These are phyloP conservation scores for Ptychodera flava DNA, from an alignment of 35 echinoderm and acorn worm genomes.

Conservation along the genomic window DNA sequence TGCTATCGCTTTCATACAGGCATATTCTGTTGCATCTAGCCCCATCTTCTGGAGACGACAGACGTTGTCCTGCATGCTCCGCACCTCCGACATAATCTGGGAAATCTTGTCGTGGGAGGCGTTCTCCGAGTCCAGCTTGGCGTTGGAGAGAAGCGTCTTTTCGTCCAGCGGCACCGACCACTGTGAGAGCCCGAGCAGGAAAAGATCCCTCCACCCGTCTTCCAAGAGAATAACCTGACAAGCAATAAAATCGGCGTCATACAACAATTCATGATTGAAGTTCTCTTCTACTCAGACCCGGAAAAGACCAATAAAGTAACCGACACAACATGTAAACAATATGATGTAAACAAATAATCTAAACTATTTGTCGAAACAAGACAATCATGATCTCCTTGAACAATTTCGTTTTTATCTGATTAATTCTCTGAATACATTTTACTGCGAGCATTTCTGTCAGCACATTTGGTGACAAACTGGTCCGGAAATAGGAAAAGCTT, in stretches of 20 bases:
- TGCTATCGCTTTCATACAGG: slow-evolving; percentile 87
- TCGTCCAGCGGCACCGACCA: slow-evolving; percentile 85
- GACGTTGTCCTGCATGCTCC: slow-evolving; percentile 68
- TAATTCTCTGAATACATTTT: too few relatives aligned
- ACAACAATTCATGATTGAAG: too few relatives aligned
- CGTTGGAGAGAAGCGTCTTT: slow-evolving; percentile 42
- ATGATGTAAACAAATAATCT: too few relatives aligned
- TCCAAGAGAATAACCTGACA: slow-evolving; percentile 73
- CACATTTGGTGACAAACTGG: too few relatives aligned
- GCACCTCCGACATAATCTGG: slow-evolving; percentile 51
- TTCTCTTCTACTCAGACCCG: too few relatives aligned
- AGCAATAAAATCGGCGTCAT: neutral
- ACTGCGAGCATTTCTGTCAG: too few relatives aligned
- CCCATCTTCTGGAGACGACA: slow-evolving; percentile 51
- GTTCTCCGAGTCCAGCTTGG: slow-evolving; percentile 35
- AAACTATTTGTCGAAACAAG: too few relatives aligned
- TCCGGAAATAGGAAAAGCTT: too few relatives aligned
- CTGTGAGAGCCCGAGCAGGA: slow-evolving; percentile 87
- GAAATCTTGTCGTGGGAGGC: slow-evolving; percentile 20
- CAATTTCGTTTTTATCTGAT: too few relatives aligned
- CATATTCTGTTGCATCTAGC: slow-evolving; percentile 89
- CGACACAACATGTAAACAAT: too few relatives aligned
- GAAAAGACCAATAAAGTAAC: too few relatives aligned
- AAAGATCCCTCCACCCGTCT: slow-evolving; percentile 93
- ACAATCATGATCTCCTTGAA: too few relatives aligned